Percentiles rank a stretch among this genome's conserved stretches.
Evolutionary conservation across 1,140 invertebrate species (phyloP).

Genomic region (Musca vetustissima): DNA sequence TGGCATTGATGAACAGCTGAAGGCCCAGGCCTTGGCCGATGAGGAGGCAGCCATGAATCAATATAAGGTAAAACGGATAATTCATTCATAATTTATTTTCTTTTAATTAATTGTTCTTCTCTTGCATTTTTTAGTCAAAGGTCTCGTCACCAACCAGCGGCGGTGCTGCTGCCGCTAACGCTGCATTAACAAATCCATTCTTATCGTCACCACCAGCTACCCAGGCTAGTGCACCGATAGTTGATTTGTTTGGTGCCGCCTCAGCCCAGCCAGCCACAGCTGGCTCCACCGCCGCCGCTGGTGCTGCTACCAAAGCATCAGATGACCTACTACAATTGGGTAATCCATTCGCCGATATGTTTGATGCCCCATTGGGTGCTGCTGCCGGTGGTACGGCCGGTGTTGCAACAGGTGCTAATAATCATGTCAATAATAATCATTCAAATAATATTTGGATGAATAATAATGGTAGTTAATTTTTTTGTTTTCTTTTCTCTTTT

Average conservation of each 20-base stretch:
- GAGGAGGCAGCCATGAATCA: constrained; percentile 94
- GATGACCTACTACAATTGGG: constrained; percentile 86
- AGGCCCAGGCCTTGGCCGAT: constrained; percentile 86
- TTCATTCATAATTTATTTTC: background rate
- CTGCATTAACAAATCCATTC: constrained; percentile 82
- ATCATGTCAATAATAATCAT: too few relatives aligned
- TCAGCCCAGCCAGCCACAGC: constrained; percentile 54
- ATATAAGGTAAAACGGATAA: constrained; percentile 87
- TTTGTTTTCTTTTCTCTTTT: constrained; percentile 35
- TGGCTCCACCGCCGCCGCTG: constrained; percentile 44
- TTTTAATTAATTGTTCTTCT: constrained; percentile 27
- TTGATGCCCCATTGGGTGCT: constrained; percentile 60
- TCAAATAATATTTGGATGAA: constrained; percentile 68
- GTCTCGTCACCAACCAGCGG: constrained; percentile 69
- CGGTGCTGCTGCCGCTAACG: constrained; percentile 58
- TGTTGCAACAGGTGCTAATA: constrained; percentile 56
- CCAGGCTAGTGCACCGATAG: constrained; percentile 66
- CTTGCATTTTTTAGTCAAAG: too few relatives aligned
- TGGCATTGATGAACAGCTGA: constrained; percentile 82
- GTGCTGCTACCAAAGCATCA: constrained; percentile 69
- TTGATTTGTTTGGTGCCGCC: constrained; percentile 75
- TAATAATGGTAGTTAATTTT: constrained; percentile 66
- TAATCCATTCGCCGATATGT: constrained; percentile 91
- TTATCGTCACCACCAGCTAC: constrained; percentile 65
- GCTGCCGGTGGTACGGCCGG: constrained; percentile 55